Percentiles rank a stretch among this genome's conserved stretches.
Evolutionary conservation across 1,140 invertebrate genomes (phyloP).

Genomic region (Calephelis nemesis): DNA sequence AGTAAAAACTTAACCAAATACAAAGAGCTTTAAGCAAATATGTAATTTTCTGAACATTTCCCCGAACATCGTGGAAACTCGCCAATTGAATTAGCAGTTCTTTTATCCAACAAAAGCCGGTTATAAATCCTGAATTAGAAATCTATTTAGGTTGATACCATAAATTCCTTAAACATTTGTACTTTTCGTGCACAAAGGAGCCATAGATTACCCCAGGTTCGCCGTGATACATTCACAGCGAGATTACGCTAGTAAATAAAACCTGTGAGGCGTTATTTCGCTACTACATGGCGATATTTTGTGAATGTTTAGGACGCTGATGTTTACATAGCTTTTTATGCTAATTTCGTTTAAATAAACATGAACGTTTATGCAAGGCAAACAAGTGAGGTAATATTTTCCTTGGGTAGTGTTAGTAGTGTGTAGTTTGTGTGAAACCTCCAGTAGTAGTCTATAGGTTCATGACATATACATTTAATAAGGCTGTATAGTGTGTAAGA

Average conservation of each 20-base stretch:
- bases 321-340: constrained; percentile 27
- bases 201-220: constrained; percentile 40
- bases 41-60: not conserved
- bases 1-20: no score
- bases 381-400: no score
- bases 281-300: constrained; percentile 37
- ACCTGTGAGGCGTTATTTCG: constrained; percentile 36
- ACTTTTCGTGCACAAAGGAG: constrained; percentile 40
- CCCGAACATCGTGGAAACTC: constrained; percentile 4
- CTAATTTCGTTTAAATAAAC: constrained; percentile 7
- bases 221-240: constrained; percentile 34
- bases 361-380: not conserved
- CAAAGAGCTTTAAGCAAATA: no score
- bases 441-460: no score
- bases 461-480: no score
- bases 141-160: constrained; percentile 24
- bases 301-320: constrained; percentile 26
- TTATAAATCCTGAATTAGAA: constrained; percentile 15
- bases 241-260: constrained; percentile 43
- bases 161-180: constrained; percentile 34
- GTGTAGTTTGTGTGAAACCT: no score
- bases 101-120: constrained; percentile 9
- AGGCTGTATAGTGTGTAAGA: no score
- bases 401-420: no score
- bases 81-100: constrained; percentile 16